A percentile compares a stretch with the other conserved stretches of the same genome.
Conservation (phyloP, 2,888 invertebrate species). For the Drosophila anomalata region DNA sequence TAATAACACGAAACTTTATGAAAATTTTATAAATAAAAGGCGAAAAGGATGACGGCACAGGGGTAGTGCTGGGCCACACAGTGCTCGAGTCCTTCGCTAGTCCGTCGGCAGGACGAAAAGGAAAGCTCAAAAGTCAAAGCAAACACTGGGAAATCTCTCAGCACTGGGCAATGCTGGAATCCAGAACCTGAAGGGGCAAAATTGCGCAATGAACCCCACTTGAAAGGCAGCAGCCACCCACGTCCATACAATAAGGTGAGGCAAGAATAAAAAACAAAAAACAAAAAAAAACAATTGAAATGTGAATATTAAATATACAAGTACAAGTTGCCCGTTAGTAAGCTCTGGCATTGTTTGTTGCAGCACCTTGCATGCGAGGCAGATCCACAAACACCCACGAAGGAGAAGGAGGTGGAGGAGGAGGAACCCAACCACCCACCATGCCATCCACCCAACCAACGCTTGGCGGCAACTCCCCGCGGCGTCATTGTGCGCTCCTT, state of each 20-base stretch:
- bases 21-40: slow-evolving; percentile 69
- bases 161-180: background rate
- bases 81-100: slow-evolving; percentile 14
- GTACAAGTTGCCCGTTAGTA: slow-evolving; percentile 55
- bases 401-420: background rate
- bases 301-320: slow-evolving; percentile 75
- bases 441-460: background rate
- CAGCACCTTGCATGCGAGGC: slow-evolving; percentile 17
- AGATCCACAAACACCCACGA: slow-evolving; percentile 15
- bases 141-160: slow-evolving; percentile 49
- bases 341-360: slow-evolving; percentile 19
- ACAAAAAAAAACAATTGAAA: slow-evolving; percentile 68
- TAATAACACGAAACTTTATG: slow-evolving; percentile 71
- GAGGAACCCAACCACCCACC: background rate
- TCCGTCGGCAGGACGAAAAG: slow-evolving; percentile 36
- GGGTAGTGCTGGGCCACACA: slow-evolving; percentile 8
- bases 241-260: background rate
- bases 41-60: slow-evolving; percentile 29
- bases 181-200: slow-evolving; percentile 15
- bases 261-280: slow-evolving; percentile 13
- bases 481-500: slow-evolving; percentile 68
- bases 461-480: slow-evolving; percentile 55
- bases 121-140: slow-evolving; percentile 67
- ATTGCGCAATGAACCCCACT: slow-evolving; percentile 49
- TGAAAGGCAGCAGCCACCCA: slow-evolving; percentile 12